Base-by-base conservation (phyloP, 2,113 vertebrate species). In the Phalacrocorax aristotelis region DNA sequence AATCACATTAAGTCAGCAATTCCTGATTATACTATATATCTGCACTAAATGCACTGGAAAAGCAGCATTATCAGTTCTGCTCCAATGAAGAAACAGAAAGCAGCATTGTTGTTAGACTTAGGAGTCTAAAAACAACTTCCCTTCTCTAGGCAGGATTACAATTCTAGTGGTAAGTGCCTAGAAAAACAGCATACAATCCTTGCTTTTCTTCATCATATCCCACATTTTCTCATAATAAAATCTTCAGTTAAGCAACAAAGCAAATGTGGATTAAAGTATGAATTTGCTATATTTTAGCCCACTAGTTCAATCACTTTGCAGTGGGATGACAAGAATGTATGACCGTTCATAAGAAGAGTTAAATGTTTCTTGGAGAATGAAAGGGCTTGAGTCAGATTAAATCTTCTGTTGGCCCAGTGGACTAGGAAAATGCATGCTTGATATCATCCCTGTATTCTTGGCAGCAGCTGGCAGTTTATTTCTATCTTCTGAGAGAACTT, bases 1-100 rank as follows among this genome's bases (percentile, higher is more conserved):
- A 97, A 96, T 95, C 84, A 85, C 72, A 95, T 96, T 94, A 96
- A 96, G 82, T 97, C 95, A 95, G 93, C 95, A 94, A 30, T 94
- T 97, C 84, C 78, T 87, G 85, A 79, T 97, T 90, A 89, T 92
- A 61, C 91, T 91, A 74, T 97, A 82, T 93, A 91, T 97, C 89
- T 93, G 48, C 90, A 90, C 64, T 91, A 94, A 93, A 96, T 72
- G 89, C 92, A 46, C 90, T 91, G 82, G 84, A 92, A 90, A 93
- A 97, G 70, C 76, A 89, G 87, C 88, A 90, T 89, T 93, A 96
- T 91, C 36, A 44, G 72, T 95, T 94, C 75, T 89, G 52, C 92
- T 97, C 72, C 84, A 84, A 20, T 74, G 89, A 70, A 87, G 78
- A 95, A 96, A 91, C 71, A 93, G 83, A 91, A 93, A 95, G 60